Base-by-base conservation (phyloP, 2,113 vertebrate genomes). In the Prionailurus viverrinus region DNA sequence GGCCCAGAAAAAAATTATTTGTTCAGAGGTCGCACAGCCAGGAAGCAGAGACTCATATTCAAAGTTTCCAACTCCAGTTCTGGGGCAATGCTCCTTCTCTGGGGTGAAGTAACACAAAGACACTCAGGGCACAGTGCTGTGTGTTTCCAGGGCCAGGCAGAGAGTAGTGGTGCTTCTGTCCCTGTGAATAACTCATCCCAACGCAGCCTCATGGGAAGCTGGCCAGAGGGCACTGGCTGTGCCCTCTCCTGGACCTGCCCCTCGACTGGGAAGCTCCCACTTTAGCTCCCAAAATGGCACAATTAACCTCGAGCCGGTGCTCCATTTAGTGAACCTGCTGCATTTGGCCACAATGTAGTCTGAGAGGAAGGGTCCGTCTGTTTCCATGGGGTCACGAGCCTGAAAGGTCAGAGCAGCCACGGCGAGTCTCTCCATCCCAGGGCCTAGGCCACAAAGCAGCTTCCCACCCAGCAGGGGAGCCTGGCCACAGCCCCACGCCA, bases 271-370 rank as follows among this genome's bases (percentile, higher is more conserved):
- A 55, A 36, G 95, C 95, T 98, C 91, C 97, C 93, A n/a, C 13
- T 8, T 45, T 18, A 61, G 63, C 58, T 86, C 41, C 76, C 95
- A 95, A 97, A 98, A 98, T 76, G 96, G 98, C 96, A 96, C 95
- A 96, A 84, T 98, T 98, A 85, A 98, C 98, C 98, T 98, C 97
- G 96, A 93, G 51, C 7, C 98, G 97, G 69, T n/a, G 94, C 95
- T 95, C 36, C 89, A 93, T 94, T 93, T 97, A 96, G 95, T 93
- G 95, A 98, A 96, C 48, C 91, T 41, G 0, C 92, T 94, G 97
- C 89, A 93, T 94, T 82, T 92, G 91, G 82, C 97, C 96, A 88
- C 69, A 95, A 97, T 81, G 93, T 94, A 78, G 93, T 33, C 45
- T 94, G 86, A 66, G 39, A 97, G 87, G 94, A 97, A 96, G 97